Percentiles rank a stretch among this genome's conserved stretches.
Conservation (phyloP, 2,113 vertebrate species). For the Pelusios castaneus region DNA sequence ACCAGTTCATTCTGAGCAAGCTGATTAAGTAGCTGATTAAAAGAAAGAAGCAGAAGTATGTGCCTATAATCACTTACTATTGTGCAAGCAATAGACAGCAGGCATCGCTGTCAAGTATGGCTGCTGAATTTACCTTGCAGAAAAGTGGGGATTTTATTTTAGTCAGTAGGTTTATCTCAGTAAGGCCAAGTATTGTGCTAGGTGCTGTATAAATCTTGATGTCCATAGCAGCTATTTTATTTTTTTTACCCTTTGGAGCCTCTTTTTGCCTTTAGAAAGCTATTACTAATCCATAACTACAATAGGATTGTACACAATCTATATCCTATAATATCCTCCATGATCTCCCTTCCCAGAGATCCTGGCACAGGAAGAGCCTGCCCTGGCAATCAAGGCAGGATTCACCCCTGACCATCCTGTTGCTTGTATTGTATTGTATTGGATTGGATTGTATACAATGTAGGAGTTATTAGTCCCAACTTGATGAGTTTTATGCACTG, state of each 20-base stretch:
- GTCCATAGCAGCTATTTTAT: background rate
- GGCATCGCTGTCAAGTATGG: background rate
- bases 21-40: constrained; percentile 75
- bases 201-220: accelerated
- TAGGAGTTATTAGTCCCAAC: background rate
- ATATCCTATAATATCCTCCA: no score
- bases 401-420: no score
- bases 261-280: background rate
- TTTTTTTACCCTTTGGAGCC: background rate
- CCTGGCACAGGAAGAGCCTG: no score
- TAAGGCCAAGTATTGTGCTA: background rate
- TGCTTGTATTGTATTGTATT: no score
- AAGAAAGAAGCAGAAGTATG: constrained; percentile 40
- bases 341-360: no score
- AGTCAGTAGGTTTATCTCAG: background rate
- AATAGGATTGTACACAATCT: no score
- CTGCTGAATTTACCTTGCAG: constrained; percentile 4
- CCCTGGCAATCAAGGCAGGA: no score
- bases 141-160: background rate
- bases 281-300: background rate
- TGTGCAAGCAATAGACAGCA: background rate
- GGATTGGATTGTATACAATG: no score
- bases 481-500: background rate
- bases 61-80: constrained; percentile 31
- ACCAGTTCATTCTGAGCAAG: constrained; percentile 61